Conservation (phyloP, 2,113 vertebrate species). For the Thalassarche chlororhynchos region DNA sequence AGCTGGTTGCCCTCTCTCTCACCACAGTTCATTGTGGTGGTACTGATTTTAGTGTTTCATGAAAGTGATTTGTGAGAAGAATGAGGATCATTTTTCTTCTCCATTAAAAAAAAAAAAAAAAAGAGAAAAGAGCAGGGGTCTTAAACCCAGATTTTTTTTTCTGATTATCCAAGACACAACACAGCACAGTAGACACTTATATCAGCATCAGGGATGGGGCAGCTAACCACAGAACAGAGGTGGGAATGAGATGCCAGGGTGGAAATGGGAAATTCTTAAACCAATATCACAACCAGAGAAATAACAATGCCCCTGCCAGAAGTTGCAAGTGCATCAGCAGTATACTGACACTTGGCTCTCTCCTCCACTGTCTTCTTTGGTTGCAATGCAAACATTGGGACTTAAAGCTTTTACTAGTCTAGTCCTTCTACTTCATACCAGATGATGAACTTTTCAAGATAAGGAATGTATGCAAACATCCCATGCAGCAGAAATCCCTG, state of each 20-base stretch:
- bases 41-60: background rate
- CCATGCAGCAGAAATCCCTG: background rate
- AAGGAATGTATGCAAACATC: background rate
- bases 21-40: background rate
- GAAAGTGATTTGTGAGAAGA: background rate
- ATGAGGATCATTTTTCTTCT: background rate
- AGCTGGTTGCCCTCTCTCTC: background rate
- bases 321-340: background rate
- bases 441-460: background rate
- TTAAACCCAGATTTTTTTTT: background rate
- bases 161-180: background rate
- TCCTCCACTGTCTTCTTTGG: background rate
- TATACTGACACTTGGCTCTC: background rate
- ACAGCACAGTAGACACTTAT: background rate
- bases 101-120: background rate
- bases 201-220: background rate
- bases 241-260: background rate
- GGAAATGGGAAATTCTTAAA: background rate
- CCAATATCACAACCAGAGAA: background rate
- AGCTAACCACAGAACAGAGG: background rate
- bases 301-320: background rate
- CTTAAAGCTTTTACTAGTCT: background rate
- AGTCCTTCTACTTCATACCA: background rate
- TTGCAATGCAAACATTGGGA: background rate
- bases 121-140: background rate